Percentiles rank a stretch among this genome's conserved stretches.
Conservation (phyloP, 92 coral and sea anemone genomes). For the Palythoa grandiflora region DNA sequence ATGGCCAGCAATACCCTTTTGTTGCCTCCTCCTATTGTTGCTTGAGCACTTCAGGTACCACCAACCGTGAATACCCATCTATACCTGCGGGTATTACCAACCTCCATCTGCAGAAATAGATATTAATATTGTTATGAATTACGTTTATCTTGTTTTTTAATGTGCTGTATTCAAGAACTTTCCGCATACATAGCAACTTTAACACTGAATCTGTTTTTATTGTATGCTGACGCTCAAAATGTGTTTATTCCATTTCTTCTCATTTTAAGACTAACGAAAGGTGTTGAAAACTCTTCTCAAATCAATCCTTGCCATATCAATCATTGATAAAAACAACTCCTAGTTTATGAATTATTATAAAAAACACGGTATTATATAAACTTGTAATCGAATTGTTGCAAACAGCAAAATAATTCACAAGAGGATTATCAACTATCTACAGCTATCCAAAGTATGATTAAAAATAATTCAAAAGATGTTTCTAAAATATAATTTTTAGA, state of each 20-base stretch:
- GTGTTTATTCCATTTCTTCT: neutral
- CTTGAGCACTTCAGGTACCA: slow-evolving; percentile 36
- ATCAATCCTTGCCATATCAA: neutral
- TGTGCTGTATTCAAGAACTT: neutral
- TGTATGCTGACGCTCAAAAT: neutral
- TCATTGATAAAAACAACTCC: neutral
- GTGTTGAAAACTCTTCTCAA: neutral
- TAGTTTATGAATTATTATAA: neutral
- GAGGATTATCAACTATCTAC: neutral
- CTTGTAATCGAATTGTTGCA: neutral
- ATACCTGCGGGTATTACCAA: slow-evolving; percentile 48
- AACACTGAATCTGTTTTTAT: neutral
- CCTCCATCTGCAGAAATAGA: slow-evolving; percentile 32
- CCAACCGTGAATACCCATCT: slow-evolving; percentile 45
- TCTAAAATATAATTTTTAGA: neutral
- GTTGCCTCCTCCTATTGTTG: slow-evolving; percentile 52
- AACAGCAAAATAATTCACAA: neutral
- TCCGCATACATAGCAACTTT: neutral
- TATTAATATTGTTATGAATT: neutral
- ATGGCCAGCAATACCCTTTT: slow-evolving; percentile 57
- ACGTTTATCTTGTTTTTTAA: neutral
- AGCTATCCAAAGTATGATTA: neutral
- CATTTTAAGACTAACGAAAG: neutral
- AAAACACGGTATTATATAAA: neutral
- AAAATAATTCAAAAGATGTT: neutral